Conservation (phyloP, 2,113 vertebrate species). For the Festucalex cinctus region DNA sequence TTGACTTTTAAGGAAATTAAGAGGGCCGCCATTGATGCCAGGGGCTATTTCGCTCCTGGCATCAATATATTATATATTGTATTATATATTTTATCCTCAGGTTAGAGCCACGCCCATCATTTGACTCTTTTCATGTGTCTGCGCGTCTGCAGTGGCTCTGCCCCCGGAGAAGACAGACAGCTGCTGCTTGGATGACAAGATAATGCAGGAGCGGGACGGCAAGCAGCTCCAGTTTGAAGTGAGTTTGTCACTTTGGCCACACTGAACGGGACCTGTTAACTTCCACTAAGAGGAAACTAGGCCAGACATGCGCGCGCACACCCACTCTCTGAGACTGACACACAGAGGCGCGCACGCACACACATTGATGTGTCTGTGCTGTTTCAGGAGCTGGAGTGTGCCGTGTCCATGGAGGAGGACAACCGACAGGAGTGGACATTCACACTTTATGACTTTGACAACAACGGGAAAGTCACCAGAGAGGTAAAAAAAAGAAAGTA, state of each 20-base stretch:
- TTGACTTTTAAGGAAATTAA: neutral
- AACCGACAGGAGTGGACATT: conserved; percentile 99
- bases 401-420: conserved; percentile 95
- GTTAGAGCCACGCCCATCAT: conserved; percentile 48
- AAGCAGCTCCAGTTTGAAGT: conserved; percentile 98
- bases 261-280: conserved; percentile 40
- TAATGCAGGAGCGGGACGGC: conserved; percentile 80
- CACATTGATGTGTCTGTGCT: conserved; percentile 16
- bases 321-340: conserved; percentile 12
- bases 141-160: conserved; percentile 82
- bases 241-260: conserved; percentile 54
- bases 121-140: conserved; percentile 48
- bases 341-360: conserved; percentile 9
- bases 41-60: neutral
- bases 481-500: conserved; percentile 79
- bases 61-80: too few species aligned
- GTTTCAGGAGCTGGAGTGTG: conserved; percentile 93
- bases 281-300: conserved; percentile 41
- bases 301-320: conserved; percentile 13
- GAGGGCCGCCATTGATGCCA: neutral
- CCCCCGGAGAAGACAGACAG: conserved; percentile 90
- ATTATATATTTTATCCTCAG: too few species aligned
- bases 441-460: conserved; percentile 98
- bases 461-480: conserved; percentile 96
- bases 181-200: conserved; percentile 86